A percentile compares a stretch with the other conserved stretches of the same genome.
These are phyloP conservation scores for Drosophila pegasa DNA, from an alignment of 2,888 invertebrate species.

Conservation along the genomic window DNA sequence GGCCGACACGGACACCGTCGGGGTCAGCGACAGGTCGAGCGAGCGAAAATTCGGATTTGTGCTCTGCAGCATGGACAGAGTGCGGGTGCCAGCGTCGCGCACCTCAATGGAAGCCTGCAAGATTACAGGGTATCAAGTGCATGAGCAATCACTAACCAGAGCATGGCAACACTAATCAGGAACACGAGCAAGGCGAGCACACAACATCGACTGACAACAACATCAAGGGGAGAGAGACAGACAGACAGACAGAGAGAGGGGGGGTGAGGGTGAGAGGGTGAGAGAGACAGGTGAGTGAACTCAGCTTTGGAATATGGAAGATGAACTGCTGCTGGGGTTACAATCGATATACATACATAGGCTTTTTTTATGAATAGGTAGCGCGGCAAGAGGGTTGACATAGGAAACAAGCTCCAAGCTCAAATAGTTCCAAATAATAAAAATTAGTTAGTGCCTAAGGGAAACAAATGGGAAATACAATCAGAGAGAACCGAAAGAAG, in stretches of 20 bases:
- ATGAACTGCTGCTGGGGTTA: constrained; percentile 4
- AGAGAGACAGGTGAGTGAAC: background rate
- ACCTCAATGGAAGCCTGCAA: constrained; percentile 91
- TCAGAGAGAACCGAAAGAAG: constrained; percentile 1
- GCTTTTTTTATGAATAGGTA: constrained; percentile 17
- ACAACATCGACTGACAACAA: constrained; percentile 36
- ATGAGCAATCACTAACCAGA: constrained; percentile 1
- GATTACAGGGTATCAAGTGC: background rate
- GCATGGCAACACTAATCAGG: background rate
- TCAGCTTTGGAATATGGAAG: background rate
- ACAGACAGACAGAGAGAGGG: background rate
- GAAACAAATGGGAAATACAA: constrained; percentile 1
- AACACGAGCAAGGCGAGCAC: constrained; percentile 13
- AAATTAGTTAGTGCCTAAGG: constrained; percentile 16
- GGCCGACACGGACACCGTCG: constrained; percentile 49
- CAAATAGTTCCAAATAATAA: constrained; percentile 20
- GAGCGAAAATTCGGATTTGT: constrained; percentile 85
- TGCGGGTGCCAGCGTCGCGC: constrained; percentile 90
- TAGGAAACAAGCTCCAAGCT: constrained; percentile 22
- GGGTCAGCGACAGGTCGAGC: constrained; percentile 73
- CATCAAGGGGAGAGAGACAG: constrained; percentile 13
- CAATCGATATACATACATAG: constrained; percentile 34
- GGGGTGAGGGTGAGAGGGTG: background rate
- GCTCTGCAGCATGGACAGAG: constrained; percentile 86
- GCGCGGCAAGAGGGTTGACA: constrained; percentile 21